Conservation (phyloP, 64 coral and sea anemone genomes). For the Catalaphyllia jardinei region DNA sequence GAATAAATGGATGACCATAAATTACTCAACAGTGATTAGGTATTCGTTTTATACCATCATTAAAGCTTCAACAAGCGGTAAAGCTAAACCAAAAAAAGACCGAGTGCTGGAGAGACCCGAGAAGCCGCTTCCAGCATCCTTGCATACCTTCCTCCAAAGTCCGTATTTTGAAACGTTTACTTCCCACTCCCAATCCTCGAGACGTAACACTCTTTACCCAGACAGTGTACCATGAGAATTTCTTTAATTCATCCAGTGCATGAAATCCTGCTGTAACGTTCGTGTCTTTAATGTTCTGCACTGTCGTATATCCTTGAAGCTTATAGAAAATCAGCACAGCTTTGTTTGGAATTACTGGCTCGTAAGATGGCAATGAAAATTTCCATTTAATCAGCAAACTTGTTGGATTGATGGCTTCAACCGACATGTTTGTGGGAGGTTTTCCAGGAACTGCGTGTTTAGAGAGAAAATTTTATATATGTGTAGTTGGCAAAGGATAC, state of each 20-base stretch:
- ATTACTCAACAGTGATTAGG: no score
- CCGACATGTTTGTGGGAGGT: slow-evolving; percentile 42
- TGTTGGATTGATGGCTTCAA: slow-evolving; percentile 43
- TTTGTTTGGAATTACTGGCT: background rate
- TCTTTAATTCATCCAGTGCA: slow-evolving; percentile 11
- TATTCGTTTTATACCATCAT: no score
- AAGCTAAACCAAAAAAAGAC: no score
- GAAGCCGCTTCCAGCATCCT: no score
- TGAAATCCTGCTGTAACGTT: background rate
- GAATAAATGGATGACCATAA: no score
- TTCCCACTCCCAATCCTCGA: slow-evolving; percentile 21
- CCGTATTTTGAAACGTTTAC: background rate
- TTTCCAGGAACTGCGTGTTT: background rate
- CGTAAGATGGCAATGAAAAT: background rate
- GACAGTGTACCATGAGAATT: slow-evolving; percentile 25
- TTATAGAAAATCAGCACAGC: background rate
- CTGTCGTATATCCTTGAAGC: background rate
- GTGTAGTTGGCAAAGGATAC: no score
- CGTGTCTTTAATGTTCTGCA: background rate
- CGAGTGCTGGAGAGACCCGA: no score
- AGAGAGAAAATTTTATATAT: background rate
- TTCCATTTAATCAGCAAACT: slow-evolving; percentile 49
- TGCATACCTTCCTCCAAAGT: slow-evolving; percentile 48
- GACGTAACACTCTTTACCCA: slow-evolving; percentile 28
- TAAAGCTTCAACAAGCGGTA: no score